These are phyloP conservation scores for Shinisaurus crocodilurus DNA, from an alignment of 2,113 vertebrate genomes.

Conservation along the genomic window DNA sequence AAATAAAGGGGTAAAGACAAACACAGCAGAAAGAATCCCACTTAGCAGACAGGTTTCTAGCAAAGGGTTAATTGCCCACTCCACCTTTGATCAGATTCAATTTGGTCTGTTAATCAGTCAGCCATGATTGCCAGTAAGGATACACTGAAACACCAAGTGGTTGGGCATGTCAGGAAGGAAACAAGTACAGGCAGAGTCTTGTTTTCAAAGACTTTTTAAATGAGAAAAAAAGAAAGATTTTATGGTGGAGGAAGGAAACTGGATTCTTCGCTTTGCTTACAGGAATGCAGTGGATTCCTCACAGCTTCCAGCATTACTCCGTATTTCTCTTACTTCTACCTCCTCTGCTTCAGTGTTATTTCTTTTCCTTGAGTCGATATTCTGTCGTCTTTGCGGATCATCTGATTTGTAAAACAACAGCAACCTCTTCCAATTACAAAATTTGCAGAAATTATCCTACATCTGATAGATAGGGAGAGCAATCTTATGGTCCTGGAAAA, in stretches of 20 bases:
- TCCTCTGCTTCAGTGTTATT: not conserved
- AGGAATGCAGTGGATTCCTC: slow-evolving; percentile 78
- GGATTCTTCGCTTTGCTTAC: slow-evolving; percentile 84
- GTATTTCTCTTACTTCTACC: not conserved
- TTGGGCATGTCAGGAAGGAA: slow-evolving; percentile 88
- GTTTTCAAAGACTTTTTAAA: slow-evolving; percentile 84
- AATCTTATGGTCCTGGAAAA: too few species aligned
- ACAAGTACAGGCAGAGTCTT: slow-evolving; percentile 80
- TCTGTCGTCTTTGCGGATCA: not conserved
- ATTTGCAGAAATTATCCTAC: not conserved
- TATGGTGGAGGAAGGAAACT: slow-evolving; percentile 89
- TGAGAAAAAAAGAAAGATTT: slow-evolving; percentile 54
- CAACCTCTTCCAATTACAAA: not conserved
- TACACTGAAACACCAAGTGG: slow-evolving; percentile 78
- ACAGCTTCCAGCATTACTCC: slow-evolving; percentile 69
- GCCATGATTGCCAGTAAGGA: slow-evolving; percentile 70
- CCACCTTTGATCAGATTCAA: slow-evolving; percentile 72
- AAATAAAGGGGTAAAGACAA: not conserved
- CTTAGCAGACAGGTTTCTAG: slow-evolving; percentile 29
- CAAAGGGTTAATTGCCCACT: slow-evolving; percentile 76
- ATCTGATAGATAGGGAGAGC: not conserved
- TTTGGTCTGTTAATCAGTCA: slow-evolving; percentile 75
- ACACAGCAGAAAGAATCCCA: slow-evolving; percentile 8
- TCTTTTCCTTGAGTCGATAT: not conserved
- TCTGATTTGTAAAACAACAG: not conserved